Base-by-base conservation (phyloP, 1,140 invertebrate species). In the Drosophila simulans region DNA sequence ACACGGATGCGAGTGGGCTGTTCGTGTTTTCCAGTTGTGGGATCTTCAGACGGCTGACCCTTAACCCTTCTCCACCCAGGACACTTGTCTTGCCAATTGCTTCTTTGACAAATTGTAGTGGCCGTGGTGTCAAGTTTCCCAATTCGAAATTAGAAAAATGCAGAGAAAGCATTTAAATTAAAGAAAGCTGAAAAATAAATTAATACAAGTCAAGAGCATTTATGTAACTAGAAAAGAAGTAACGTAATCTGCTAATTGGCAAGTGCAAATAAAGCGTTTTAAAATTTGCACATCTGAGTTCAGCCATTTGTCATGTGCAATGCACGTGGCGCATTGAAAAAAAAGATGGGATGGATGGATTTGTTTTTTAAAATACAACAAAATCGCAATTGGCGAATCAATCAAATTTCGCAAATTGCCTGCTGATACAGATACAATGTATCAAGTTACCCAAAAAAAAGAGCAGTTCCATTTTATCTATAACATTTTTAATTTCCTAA, bases 361-460 rank as follows among this genome's bases (percentile, higher is more conserved):
- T 40, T 69, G 72, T 80, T 85, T 83, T 80, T 80, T 77, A 56
- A 65, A 73, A 53, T 60, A 10, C 13, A 52, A 22, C 4, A 68
- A 63, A 49, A 34, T 31, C 11, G 37, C 54, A 55, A 53, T 46
- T 66, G 56, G 57, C 48, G 46, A 60, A 84, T 84, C 80, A 80
- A 84, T 84, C 80, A 82, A 64, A 31, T 70, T 83, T 82, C 17
- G 79, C 80, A 34, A 81, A 56, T 34, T 55, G 35, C 20, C 35
- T n/a, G 5, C 25, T 7, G 27, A 49, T 60, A 59, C 46, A n/a
- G n/a, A n/a, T 53, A 12, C 13, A 22, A 52, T 59, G 15, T 52
- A 51, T 74, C 46, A 52, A 51, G 39, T 46, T 25, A 25, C 35
- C 4, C 37, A 46, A 37, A 34, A n/a, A 37, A 10, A 20, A 0